These are phyloP conservation scores for Antennarius striatus DNA, from an alignment of 2,113 vertebrate genomes.

Conservation along the genomic window DNA sequence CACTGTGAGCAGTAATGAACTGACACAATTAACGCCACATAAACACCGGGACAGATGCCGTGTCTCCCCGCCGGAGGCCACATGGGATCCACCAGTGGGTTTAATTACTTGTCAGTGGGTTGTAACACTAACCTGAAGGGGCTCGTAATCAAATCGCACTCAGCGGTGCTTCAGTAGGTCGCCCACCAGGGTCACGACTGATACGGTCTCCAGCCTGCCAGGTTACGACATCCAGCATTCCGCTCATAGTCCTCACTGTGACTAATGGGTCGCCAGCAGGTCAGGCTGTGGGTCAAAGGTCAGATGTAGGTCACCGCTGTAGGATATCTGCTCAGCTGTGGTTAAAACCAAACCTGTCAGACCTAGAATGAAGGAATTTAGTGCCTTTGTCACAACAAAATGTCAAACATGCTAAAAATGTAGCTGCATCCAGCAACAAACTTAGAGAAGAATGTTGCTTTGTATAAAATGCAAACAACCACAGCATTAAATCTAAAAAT, in stretches of 20 bases:
- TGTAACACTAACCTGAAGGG: constrained; percentile 35
- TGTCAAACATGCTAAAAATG: background rate
- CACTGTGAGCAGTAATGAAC: constrained; percentile 55
- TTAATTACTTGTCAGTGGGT: constrained; percentile 61
- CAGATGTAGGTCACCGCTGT: too few relatives aligned
- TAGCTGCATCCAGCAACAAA: background rate
- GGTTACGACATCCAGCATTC: constrained; percentile 40
- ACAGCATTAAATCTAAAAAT: background rate
- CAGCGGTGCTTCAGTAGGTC: constrained; percentile 31
- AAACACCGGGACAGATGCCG: constrained; percentile 36
- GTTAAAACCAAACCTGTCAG: too few relatives aligned
- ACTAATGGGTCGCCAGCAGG: constrained; percentile 10
- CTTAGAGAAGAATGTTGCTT: background rate
- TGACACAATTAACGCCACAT: constrained; percentile 51
- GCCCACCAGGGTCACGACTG: constrained; percentile 43
- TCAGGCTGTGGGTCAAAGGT: constrained; percentile 9
- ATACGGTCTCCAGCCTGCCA: constrained; percentile 21
- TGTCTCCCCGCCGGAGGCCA: constrained; percentile 33
- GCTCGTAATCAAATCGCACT: constrained; percentile 48
- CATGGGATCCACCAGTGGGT: constrained; percentile 47
- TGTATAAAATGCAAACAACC: background rate
- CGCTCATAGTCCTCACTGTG: background rate
- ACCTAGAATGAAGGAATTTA: background rate
- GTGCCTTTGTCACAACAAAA: too few relatives aligned
- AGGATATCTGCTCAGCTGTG: too few relatives aligned